Evolutionary conservation across 2,113 vertebrate genomes (phyloP), one percentile per base, ranked within the genome.

Genomic region (Brachionichthys hirsutus): DNA sequence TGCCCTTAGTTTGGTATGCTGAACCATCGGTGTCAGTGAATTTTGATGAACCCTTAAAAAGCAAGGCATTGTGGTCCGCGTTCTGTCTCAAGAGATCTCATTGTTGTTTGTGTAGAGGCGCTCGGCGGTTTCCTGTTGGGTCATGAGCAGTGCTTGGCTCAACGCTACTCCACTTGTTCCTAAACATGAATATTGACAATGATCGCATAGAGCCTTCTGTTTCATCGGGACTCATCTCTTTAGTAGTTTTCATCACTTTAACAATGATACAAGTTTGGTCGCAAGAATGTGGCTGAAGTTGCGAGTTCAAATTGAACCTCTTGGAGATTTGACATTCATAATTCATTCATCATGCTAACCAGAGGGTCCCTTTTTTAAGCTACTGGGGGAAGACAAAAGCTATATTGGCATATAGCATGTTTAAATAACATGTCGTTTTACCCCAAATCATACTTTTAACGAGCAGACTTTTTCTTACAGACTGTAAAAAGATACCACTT

Each of bases 111-210:
- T 68, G 66, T 62, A 36, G 62, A 47, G 49, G 49, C 55, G 20
- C 51, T 51, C 71, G 0, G 68, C 12, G 47, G 65, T 76, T 80
- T 87, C 75, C 85, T 72, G 57, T 77, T 20, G 51, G 48, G 75
- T 82, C 70, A 82, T 69, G 61, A 52, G 59, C 67, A 18, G 80
- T 59, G 77, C 73, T 77, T 67, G 86, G 80, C 71, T 82, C 83
- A 9, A 71, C 48, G 30, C 61, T 50, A 11, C 77, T 36, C 74
- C 40, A 41, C 36, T 40, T 35, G 55, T 19, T 62, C 38, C 40
- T 34, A 22, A 58, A 64, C 41, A 45, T 35, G 1, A 45, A 12
- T n/a, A 61, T 44, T 57, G 54, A 80, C 41, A 72, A 57, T 77
- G 51, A 60, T 67, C 17, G 4, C n/a, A 45, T n/a, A n/a, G n/a